phyloP scores from a whole-genome alignment of 2,113 vertebrate genomes.

The Dipodomys ordii region DNA sequence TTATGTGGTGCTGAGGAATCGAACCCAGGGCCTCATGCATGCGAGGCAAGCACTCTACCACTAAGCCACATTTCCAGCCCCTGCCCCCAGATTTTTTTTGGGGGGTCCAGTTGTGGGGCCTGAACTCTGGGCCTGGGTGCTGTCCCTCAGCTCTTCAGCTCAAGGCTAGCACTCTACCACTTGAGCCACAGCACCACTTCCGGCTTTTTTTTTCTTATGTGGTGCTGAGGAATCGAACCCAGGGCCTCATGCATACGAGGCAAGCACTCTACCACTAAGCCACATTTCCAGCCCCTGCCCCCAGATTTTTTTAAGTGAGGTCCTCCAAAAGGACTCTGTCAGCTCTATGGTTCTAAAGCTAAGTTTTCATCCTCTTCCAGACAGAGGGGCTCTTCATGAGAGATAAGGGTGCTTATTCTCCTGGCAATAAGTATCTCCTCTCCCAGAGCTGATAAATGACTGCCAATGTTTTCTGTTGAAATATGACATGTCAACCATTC shows the following conservation, averaged over 20 bases:
- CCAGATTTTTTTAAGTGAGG: neutral
- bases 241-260: too few species aligned
- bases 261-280: too few species aligned
- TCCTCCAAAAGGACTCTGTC: neutral
- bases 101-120: too few species aligned
- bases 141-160: too few species aligned
- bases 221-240: too few species aligned
- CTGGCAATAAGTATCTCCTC: neutral
- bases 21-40: too few species aligned
- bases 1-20: too few species aligned
- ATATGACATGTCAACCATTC: neutral
- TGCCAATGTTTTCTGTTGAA: constrained; percentile 43
- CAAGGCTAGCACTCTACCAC: too few species aligned
- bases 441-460: neutral
- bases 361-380: neutral
- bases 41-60: too few species aligned
- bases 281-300: neutral
- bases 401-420: neutral
- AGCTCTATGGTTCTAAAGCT: neutral
- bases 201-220: too few species aligned
- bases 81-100: neutral
- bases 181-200: too few species aligned
- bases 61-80: neutral
- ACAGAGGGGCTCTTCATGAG: neutral
- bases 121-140: too few species aligned